These are phyloP conservation scores for Poeciliopsis gracilis DNA, from an alignment of 2,797 vertebrate genomes.

Conservation along the genomic window DNA sequence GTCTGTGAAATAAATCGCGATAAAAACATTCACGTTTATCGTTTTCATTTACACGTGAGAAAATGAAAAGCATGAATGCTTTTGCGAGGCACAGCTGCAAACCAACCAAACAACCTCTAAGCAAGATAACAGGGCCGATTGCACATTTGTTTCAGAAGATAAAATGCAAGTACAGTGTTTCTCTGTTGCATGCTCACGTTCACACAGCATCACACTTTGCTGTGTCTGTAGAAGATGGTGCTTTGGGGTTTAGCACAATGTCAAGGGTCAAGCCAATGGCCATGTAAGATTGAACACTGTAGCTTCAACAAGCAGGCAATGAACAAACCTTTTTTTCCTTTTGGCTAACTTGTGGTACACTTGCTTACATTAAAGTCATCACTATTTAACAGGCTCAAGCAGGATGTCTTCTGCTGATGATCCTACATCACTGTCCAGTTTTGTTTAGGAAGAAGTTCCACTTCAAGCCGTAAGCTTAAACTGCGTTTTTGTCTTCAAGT, in stretches of 20 bases:
- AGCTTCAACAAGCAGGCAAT: neutral
- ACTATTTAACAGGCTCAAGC: neutral
- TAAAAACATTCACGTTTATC: neutral
- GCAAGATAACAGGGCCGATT: neutral
- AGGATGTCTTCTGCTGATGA: neutral
- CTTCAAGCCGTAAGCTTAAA: neutral
- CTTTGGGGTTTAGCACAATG: neutral
- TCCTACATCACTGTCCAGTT: neutral
- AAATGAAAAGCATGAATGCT: neutral
- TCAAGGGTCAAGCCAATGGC: neutral
- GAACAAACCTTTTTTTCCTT: neutral
- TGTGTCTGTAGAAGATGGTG: neutral
- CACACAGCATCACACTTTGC: neutral
- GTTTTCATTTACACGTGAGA: neutral
- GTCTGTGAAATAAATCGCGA: neutral
- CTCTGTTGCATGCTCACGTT: neutral
- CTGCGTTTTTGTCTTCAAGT: neutral
- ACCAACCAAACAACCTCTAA: neutral
- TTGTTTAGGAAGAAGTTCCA: neutral
- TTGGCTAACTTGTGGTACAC: neutral
- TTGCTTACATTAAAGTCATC: neutral
- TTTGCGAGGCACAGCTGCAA: constrained; percentile 2
- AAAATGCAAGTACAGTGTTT: neutral
- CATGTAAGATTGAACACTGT: neutral
- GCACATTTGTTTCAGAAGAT: neutral